Percentiles rank a stretch among this genome's conserved stretches.
These are phyloP conservation scores for Tenthredo distinguenda DNA, from an alignment of 2,888 invertebrate genomes.

Conservation along the genomic window DNA sequence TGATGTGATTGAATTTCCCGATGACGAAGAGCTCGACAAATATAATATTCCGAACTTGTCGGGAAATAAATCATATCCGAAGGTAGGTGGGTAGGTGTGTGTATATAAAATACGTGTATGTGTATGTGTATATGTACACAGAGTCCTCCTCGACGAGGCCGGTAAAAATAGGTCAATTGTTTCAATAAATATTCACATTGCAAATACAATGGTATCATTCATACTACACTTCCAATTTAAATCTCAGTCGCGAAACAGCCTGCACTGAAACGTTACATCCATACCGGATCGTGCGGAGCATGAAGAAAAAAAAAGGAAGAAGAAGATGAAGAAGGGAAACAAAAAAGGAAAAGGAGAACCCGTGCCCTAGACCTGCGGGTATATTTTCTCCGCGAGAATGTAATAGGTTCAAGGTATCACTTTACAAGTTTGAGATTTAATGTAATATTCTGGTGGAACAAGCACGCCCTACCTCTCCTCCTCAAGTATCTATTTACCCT, in stretches of 20 bases:
- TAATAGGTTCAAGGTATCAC: not conserved
- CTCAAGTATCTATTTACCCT: slow-evolving; percentile 37
- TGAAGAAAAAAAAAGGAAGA: not conserved
- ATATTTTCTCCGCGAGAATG: not conserved
- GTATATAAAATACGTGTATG: not conserved
- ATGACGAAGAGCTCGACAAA: slow-evolving; percentile 35
- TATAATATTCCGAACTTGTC: slow-evolving; percentile 22
- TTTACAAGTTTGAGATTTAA: slow-evolving; percentile 15
- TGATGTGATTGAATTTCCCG: slow-evolving; percentile 34
- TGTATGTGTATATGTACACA: not conserved
- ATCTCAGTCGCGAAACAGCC: not conserved
- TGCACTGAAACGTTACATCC: not conserved
- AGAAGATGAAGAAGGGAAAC: not conserved
- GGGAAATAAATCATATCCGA: slow-evolving; percentile 32
- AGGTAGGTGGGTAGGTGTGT: not conserved
- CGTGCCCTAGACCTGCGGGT: not conserved
- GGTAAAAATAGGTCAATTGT: slow-evolving; percentile 46
- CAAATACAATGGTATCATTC: slow-evolving; percentile 39
- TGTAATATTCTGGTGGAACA: slow-evolving; percentile 23
- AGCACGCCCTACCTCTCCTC: slow-evolving; percentile 6
- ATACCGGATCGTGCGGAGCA: not conserved
- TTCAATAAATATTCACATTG: slow-evolving; percentile 43
- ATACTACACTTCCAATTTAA: slow-evolving; percentile 6
- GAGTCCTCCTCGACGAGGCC: not conserved
- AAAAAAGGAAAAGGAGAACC: not conserved